A percentile compares a stretch with the other conserved stretches of the same genome.
phyloP scores from a whole-genome alignment of 2,888 invertebrate species.

The Nemotelus nigrinus region DNA sequence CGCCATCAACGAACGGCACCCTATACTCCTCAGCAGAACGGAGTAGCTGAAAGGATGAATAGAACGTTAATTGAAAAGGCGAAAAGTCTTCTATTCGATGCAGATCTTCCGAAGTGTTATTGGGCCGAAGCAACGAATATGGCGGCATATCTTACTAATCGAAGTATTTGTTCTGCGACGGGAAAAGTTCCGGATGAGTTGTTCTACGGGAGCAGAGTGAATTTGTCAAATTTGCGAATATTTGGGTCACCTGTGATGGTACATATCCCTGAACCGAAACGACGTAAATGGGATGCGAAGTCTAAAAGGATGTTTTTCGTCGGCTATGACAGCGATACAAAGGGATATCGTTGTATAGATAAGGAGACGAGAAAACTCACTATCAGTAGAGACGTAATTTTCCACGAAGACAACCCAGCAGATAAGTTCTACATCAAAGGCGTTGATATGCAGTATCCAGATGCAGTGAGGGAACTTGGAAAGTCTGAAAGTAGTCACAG shows the following conservation, averaged over 20 bases:
- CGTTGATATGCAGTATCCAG: neutral
- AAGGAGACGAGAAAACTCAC: neutral
- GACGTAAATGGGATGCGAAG: neutral
- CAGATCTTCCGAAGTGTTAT: no score
- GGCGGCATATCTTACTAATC: no score
- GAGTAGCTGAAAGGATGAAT: neutral
- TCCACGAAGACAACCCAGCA: no score
- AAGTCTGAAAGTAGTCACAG: no score
- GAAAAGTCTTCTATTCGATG: no score
- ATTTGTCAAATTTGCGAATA: neutral
- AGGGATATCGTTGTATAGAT: neutral
- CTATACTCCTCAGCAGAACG: neutral
- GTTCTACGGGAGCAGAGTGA: neutral
- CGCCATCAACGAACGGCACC: slow-evolving; percentile 1
- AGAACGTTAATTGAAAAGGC: neutral
- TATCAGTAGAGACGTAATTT: neutral
- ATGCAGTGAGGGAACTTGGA: neutral
- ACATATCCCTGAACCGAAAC: neutral
- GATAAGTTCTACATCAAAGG: no score
- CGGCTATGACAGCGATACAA: neutral
- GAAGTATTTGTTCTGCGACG: no score
- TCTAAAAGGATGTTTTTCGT: neutral
- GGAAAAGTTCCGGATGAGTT: no score
- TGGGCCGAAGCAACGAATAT: no score
- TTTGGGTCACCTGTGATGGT: neutral